Conservation (phyloP, 2,113 vertebrate genomes). For the Centropus bengalensis region DNA sequence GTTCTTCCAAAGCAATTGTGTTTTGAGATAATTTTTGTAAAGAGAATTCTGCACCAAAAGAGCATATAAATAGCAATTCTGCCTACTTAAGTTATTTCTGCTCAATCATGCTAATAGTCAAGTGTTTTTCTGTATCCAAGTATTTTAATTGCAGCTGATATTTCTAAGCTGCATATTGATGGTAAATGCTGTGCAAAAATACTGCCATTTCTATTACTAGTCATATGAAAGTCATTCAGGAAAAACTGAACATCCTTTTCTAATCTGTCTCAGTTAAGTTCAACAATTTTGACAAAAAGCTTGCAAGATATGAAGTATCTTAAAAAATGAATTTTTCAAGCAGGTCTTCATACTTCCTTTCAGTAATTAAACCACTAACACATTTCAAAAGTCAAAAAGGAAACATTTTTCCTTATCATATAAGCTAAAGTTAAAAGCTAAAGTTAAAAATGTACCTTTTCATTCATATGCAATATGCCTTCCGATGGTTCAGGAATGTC, state of each 20-base stretch:
- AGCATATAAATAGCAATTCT: not conserved
- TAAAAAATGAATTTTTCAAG: not conserved
- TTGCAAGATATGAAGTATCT: not conserved
- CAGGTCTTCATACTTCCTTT: not conserved
- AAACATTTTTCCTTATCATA: not conserved
- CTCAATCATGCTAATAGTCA: not conserved
- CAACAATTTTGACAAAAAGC: not conserved
- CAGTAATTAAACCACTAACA: not conserved
- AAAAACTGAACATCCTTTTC: not conserved
- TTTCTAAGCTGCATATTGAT: not conserved
- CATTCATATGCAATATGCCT: not conserved
- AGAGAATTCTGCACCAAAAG: not conserved
- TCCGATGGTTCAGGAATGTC: not conserved
- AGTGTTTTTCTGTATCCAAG: not conserved
- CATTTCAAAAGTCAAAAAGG: not conserved
- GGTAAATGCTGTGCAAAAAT: not conserved
- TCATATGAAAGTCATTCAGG: not conserved
- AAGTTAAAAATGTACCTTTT: not conserved
- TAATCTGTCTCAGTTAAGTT: not conserved
- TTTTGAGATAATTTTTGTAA: not conserved
- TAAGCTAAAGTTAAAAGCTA: not conserved
- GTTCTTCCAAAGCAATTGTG: not conserved
- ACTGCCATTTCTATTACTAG: not conserved
- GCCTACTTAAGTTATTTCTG: not conserved
- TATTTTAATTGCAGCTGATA: slow-evolving; percentile 16